A percentile compares a stretch with the other conserved stretches of the same genome.
These are phyloP conservation scores for Nesometra sesokonis DNA, from an alignment of 35 echinoderm and acorn worm genomes.

Conservation along the genomic window DNA sequence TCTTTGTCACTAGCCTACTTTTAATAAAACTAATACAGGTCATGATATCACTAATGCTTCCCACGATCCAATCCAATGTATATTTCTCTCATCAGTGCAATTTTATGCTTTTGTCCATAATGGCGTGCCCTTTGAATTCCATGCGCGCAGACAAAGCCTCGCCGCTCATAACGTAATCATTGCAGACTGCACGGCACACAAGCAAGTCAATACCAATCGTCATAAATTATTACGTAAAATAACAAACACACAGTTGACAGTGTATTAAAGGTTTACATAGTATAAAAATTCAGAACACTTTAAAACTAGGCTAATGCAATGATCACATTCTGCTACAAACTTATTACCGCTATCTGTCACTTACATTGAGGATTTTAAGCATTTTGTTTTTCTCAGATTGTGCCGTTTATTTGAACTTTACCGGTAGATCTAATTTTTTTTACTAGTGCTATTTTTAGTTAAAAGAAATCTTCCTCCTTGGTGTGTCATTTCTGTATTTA, in stretches of 20 bases:
- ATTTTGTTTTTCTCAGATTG: background rate
- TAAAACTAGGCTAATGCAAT: background rate
- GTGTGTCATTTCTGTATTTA: background rate
- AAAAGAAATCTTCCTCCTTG: background rate
- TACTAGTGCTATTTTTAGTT: background rate
- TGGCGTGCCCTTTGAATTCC: background rate
- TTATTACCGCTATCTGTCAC: background rate
- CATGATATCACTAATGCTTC: background rate
- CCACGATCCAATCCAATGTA: background rate
- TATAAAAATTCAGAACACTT: background rate
- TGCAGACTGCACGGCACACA: background rate
- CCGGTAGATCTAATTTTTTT: background rate
- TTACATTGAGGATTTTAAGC: background rate
- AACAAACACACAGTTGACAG: background rate
- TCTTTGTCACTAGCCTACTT: background rate
- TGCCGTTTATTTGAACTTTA: background rate
- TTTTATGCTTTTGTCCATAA: background rate
- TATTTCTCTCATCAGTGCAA: background rate
- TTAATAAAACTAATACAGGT: background rate
- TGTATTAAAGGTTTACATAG: background rate
- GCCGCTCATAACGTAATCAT: background rate
- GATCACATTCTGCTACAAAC: background rate
- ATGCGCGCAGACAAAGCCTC: background rate
- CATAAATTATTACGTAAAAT: background rate
- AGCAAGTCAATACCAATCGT: background rate